phyloP scores from a whole-genome alignment of 2,113 vertebrate genomes.

The Etia nguti region DNA sequence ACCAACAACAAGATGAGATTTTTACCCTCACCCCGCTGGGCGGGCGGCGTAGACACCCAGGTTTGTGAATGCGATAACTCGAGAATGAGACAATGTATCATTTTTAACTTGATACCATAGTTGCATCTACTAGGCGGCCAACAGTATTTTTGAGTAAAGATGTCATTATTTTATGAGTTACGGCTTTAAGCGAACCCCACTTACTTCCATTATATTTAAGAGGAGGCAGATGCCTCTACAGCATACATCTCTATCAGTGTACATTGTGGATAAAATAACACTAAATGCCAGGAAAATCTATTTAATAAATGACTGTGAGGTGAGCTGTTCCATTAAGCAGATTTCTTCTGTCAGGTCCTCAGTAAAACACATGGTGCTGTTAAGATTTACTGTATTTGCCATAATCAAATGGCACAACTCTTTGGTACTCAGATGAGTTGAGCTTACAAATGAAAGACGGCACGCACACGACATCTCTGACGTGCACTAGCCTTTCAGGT shows the following conservation, averaged over 20 bases:
- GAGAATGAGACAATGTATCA: rapidly evolving
- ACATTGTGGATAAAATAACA: neutral
- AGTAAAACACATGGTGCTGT: constrained; percentile 26
- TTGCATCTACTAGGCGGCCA: neutral
- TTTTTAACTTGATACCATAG: neutral
- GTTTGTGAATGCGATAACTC: neutral
- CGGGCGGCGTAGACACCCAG: neutral
- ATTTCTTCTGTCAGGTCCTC: constrained; percentile 34
- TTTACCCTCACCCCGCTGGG: neutral
- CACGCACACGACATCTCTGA: neutral
- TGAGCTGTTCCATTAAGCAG: neutral
- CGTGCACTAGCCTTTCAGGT: neutral
- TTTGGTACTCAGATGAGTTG: constrained; percentile 24
- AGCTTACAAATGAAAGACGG: neutral
- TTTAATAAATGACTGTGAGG: neutral
- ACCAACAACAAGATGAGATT: rapidly evolving
- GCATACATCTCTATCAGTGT: neutral
- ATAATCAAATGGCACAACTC: neutral
- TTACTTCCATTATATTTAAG: neutral
- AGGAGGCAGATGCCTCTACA: neutral
- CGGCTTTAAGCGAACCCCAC: neutral
- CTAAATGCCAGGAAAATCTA: neutral
- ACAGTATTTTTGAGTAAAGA: neutral
- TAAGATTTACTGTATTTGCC: constrained; percentile 1
- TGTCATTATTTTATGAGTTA: neutral